These are phyloP conservation scores for Taurulus bubalis DNA, from an alignment of 2,113 vertebrate genomes.

Conservation along the genomic window DNA sequence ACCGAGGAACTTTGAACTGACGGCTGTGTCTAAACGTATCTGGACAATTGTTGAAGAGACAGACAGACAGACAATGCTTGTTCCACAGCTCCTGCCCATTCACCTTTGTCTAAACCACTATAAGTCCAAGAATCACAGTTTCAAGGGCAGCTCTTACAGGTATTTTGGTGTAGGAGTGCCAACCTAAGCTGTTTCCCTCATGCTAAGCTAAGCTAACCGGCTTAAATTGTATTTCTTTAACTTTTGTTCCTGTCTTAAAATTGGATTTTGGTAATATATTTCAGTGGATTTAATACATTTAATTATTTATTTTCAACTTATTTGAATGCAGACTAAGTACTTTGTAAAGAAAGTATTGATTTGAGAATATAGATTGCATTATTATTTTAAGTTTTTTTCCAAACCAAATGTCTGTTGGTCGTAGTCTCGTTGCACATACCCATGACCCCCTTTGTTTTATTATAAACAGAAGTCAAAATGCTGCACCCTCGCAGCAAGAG, in stretches of 20 bases:
- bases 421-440: conserved; percentile 4
- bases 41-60: background rate
- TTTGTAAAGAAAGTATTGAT: background rate
- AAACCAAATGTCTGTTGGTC: conserved; percentile 11
- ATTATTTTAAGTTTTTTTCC: conserved; percentile 2
- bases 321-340: background rate
- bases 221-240: background rate
- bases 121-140: conserved; percentile 20
- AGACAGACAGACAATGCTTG: background rate
- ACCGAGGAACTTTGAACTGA: conserved; percentile 21
- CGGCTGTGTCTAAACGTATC: conserved; percentile 32
- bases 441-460: conserved; percentile 31
- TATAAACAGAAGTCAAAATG: conserved; percentile 26
- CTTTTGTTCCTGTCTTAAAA: background rate
- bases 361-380: background rate
- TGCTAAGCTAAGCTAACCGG: background rate
- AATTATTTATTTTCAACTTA: background rate
- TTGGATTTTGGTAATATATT: background rate
- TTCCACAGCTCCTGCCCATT: conserved; percentile 13
- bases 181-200: background rate
- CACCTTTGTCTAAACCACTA: conserved; percentile 17
- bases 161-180: conserved; percentile 22
- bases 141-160: conserved; percentile 1
- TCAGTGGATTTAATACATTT: background rate
- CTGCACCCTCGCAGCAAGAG: conserved; percentile 20